Evolutionary conservation across 2,113 vertebrate species (phyloP), one percentile per base, ranked within the genome.

Genomic region (Amphiprion ocellaris): DNA sequence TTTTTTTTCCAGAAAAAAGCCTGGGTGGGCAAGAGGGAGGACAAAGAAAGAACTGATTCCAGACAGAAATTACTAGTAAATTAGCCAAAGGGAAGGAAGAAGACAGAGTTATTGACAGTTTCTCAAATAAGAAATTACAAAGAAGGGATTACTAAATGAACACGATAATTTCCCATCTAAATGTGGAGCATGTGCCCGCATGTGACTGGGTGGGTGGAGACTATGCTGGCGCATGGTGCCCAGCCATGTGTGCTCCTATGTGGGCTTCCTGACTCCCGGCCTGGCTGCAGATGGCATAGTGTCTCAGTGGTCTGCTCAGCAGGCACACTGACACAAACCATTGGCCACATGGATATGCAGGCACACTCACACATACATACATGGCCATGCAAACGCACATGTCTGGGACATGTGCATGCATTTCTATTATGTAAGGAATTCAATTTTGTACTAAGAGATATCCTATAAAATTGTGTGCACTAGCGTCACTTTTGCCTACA

Each of bases 211-310:
- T 75, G 72, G 69, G 72, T 55, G 60, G 67, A 59, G 79, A 69
- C 55, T 72, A 72, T 87, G 82, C 60, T 93, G 90, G 90, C 87
- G 55, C 46, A 2, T 39, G 80, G 71, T 79, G 74, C 83, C 78
- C 86, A 55, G 80, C 91, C 94, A 94, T 95, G 93, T 94, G 93
- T 86, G 89, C 72, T 90, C 88, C 81, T 82, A 89, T 87, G 82
- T 92, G 90, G 91, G 92, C 93, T 93, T 95, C 94, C 95, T 95
- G 94, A 93, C 89, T 94, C 92, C 93, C 91, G 78, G 91, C 89
- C 90, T 83, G 84, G 86, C 58, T 90, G 87, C 94, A 95, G 95
- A 95, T 95, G 95, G 93, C 87, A 76, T 72, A 61, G 78, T 75
- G 84, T 93, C 89, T 89, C 90, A 91, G 84, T 60, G 63, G 87